These are phyloP conservation scores for Crypturellus tataupa DNA, from an alignment of 2,797 vertebrate genomes.

Conservation along the genomic window DNA sequence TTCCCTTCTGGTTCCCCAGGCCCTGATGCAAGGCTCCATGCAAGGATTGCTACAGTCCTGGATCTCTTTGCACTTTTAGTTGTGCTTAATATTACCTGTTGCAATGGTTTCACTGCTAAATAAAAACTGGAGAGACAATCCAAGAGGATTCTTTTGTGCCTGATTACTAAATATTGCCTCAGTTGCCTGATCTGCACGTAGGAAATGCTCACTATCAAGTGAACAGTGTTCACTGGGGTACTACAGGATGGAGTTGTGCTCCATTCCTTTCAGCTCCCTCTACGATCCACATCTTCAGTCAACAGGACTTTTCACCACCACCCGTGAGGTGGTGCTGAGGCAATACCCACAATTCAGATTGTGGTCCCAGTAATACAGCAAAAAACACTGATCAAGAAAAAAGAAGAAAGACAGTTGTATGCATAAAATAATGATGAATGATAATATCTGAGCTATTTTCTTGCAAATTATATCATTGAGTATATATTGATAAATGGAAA, in stretches of 20 bases:
- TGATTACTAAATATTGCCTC: background rate
- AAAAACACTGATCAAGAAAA: background rate
- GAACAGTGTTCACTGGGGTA: background rate
- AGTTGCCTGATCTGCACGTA: background rate
- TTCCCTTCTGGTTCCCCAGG: background rate
- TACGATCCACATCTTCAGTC: background rate
- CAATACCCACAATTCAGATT: background rate
- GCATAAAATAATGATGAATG: slow-evolving; percentile 27
- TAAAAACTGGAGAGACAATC: background rate
- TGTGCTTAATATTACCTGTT: background rate
- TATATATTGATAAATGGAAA: slow-evolving; percentile 42
- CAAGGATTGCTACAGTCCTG: background rate
- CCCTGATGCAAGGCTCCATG: background rate
- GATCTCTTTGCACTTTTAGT: background rate
- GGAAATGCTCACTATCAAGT: background rate
- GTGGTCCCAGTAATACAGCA: background rate
- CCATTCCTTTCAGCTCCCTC: background rate
- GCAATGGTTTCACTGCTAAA: background rate
- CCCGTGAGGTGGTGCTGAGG: background rate
- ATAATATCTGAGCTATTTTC: slow-evolving; percentile 43
- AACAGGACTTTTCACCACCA: background rate
- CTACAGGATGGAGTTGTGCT: background rate
- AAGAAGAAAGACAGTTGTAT: slow-evolving; percentile 26
- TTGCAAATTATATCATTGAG: slow-evolving; percentile 55
- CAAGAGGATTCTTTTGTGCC: background rate